Evolutionary conservation across 2,113 vertebrate species (phyloP).

Genomic region (Hirundichthys speculiger): DNA sequence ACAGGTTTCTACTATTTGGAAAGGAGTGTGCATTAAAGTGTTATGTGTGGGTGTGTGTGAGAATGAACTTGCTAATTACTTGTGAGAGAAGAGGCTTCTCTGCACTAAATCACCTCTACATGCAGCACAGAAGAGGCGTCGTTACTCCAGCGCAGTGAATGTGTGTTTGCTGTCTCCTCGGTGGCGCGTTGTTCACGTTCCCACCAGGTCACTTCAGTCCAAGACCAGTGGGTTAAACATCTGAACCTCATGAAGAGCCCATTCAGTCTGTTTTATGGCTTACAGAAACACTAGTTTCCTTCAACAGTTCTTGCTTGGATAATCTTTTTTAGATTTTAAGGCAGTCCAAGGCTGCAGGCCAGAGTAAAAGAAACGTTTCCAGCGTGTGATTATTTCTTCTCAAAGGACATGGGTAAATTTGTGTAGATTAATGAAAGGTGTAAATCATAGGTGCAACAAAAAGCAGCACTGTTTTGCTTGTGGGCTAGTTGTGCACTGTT

Average conservation of each 20-base stretch:
- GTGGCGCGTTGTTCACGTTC: conserved; percentile 51
- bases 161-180: conserved; percentile 22
- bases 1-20: conserved; percentile 46
- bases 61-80: conserved; percentile 36
- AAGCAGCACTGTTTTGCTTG: conserved; percentile 32
- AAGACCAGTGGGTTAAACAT: conserved; percentile 49
- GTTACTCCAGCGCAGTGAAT: not conserved
- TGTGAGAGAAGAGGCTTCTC: conserved; percentile 8
- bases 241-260: conserved; percentile 63
- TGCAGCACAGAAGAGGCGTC: conserved; percentile 6
- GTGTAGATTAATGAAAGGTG: conserved; percentile 38
- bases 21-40: conserved; percentile 9
- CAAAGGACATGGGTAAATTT: conserved; percentile 15
- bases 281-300: conserved; percentile 59
- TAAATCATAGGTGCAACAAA: conserved; percentile 46
- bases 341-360: conserved; percentile 51
- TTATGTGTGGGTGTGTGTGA: conserved; percentile 9
- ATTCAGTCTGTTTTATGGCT: conserved; percentile 45
- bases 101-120: not conserved
- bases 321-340: conserved; percentile 51
- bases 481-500: conserved; percentile 15
- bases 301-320: conserved; percentile 61
- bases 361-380: conserved; percentile 60
- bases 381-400: conserved; percentile 56
- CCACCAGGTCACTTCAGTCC: conserved; percentile 59